Base-by-base conservation (phyloP, 2,888 invertebrate genomes). In the Pyrocoelia pectoralis region DNA sequence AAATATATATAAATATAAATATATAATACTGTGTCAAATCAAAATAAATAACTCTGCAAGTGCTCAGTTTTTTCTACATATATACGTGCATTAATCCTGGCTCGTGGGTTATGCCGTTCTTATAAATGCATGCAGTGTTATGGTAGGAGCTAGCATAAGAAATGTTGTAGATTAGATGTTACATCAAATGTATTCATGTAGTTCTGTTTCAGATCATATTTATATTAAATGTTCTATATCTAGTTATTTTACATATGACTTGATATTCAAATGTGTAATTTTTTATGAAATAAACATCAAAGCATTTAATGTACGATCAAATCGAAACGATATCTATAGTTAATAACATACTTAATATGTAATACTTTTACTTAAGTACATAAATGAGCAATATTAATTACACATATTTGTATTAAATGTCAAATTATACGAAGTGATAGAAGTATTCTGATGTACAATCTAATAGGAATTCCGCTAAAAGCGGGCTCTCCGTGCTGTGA, bases 391-490 rank as follows among this genome's bases (percentile, higher is more conserved):
- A 81, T 81, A 81, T 78, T 79, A 79, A 64, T 64, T 65, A 61
- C 60, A 60, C 19, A 40, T 65, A 65, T 50, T 75, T 78, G 77
- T 75, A 79, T 75, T 72, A 70, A 78, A 77, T 80, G 80, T 80
- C 80, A 80, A 80, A 80, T 79, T 79, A 78, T 74, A 75, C 61
- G 70, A 80, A 72, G 79, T 80, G 80, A 80, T 80, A 80, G 78
- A 74, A 72, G 68, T 66, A 64, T 71, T 67, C 67, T 61, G 64
- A 69, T 62, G 57, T 53, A 62, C 64, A 65, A 66, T 66, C 61
- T 66, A 56, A 61, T 64, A 66, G 61, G 60, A 65, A 61, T 66
- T 61, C 56, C 59, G 58, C 56, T 64, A 53, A 46, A 46, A 61
- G 68, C 72, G 73, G 72, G 71, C 70, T 72, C 72, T 70, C 68